These are phyloP conservation scores for Ruditapes philippinarum DNA, from an alignment of 1,140 invertebrate species.

Conservation along the genomic window DNA sequence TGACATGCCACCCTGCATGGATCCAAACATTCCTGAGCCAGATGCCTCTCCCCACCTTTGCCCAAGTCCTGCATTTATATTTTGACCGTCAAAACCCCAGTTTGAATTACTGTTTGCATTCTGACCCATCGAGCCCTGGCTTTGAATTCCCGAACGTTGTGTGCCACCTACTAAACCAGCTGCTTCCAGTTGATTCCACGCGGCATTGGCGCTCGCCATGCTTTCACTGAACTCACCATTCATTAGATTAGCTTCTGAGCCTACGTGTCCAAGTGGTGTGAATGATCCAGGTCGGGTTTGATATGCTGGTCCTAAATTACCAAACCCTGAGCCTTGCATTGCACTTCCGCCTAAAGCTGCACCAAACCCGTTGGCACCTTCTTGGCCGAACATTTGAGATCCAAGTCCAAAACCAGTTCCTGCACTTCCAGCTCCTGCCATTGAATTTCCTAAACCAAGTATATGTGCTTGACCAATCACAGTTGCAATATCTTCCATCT, in stretches of 20 bases:
- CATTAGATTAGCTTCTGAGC: conserved; percentile 1
- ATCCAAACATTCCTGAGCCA: too few relatives aligned
- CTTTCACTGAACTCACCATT: not conserved
- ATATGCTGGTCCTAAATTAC: not conserved
- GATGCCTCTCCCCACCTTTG: not conserved
- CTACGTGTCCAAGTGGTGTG: conserved; percentile 19
- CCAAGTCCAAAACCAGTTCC: not conserved
- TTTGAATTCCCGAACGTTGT: not conserved
- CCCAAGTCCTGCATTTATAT: not conserved
- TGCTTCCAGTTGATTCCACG: not conserved
- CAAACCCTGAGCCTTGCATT: not conserved
- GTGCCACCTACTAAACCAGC: not conserved
- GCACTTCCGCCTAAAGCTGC: not conserved
- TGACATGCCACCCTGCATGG: too few relatives aligned
- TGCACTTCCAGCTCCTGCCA: not conserved
- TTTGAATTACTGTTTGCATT: too few relatives aligned
- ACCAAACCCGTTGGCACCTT: not conserved
- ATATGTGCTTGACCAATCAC: conserved; percentile 17
- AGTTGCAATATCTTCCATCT: conserved; percentile 25
- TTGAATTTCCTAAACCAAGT: not conserved
- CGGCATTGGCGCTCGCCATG: not conserved
- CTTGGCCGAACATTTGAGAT: not conserved
- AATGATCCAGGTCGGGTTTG: not conserved
- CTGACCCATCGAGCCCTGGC: not conserved
- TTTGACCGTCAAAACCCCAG: not conserved